Percentiles rank a stretch among this genome's conserved stretches.
Conservation (phyloP, 2,797 vertebrate species). For the Sylvilagus floridanus region DNA sequence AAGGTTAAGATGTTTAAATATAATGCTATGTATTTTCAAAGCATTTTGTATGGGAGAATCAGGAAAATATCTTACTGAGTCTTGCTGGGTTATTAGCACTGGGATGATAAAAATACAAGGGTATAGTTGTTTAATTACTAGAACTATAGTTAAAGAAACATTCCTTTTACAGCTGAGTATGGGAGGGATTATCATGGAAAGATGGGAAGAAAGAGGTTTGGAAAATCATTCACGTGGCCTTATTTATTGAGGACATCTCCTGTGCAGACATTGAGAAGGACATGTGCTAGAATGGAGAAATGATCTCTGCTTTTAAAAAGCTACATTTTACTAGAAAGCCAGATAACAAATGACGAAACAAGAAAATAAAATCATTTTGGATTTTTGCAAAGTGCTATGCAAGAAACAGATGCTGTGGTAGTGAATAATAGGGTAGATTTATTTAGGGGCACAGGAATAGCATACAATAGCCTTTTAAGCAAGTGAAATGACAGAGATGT, state of each 20-base stretch:
- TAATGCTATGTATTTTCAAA: neutral
- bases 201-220: neutral
- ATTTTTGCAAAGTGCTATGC: neutral
- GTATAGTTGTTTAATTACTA: neutral
- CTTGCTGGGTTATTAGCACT: neutral
- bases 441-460: neutral
- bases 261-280: neutral
- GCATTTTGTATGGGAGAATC: neutral
- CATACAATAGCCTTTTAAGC: neutral
- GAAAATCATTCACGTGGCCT: neutral
- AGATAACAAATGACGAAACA: neutral
- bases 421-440: neutral
- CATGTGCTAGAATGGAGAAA: neutral
- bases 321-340: too few relatives aligned
- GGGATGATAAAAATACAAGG: neutral
- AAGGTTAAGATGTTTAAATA: neutral
- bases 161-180: neutral
- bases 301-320: neutral
- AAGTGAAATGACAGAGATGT: neutral
- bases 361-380: neutral
- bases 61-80: neutral
- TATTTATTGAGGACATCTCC: neutral
- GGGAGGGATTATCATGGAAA: neutral
- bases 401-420: neutral
- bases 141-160: neutral